These are phyloP conservation scores for Choreutis nemorana DNA, from an alignment of 2,888 invertebrate species.

Conservation along the genomic window DNA sequence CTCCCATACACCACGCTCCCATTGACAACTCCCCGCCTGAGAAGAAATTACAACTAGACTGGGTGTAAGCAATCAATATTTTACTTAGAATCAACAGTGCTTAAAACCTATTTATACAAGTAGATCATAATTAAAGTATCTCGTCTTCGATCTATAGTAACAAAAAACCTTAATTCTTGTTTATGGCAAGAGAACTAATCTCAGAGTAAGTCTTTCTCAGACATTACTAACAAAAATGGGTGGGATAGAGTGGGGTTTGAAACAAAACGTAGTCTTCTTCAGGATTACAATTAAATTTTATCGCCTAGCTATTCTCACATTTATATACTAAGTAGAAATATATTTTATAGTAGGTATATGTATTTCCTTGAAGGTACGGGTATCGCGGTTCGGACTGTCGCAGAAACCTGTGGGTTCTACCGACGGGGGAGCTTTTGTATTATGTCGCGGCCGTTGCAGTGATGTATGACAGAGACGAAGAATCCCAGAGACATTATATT, in stretches of 20 bases:
- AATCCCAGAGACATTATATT: slow-evolving; percentile 87
- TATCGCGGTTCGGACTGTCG: slow-evolving; percentile 92
- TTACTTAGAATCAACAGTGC: not conserved
- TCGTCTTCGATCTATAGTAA: not conserved
- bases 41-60: slow-evolving; percentile 87
- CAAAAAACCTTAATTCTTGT: too few species aligned
- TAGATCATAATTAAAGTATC: not conserved
- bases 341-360: slow-evolving; percentile 91
- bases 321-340: slow-evolving; percentile 89
- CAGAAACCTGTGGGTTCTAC: slow-evolving; percentile 90
- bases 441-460: slow-evolving; percentile 93
- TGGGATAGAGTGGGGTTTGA: too few species aligned
- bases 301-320: too few species aligned
- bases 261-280: too few species aligned
- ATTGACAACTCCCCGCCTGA: slow-evolving; percentile 88
- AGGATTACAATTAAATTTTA: too few species aligned
- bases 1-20: slow-evolving; percentile 84
- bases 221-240: too few species aligned
- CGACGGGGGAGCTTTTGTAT: slow-evolving; percentile 92
- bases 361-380: slow-evolving; percentile 73
- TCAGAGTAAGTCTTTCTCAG: too few species aligned
- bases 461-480: slow-evolving; percentile 85
- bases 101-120: not conserved
- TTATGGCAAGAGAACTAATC: too few species aligned
- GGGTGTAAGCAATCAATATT: slow-evolving; percentile 82